Evolutionary conservation across 2,113 vertebrate species (phyloP).

Genomic region (Nycticorax nycticorax): DNA sequence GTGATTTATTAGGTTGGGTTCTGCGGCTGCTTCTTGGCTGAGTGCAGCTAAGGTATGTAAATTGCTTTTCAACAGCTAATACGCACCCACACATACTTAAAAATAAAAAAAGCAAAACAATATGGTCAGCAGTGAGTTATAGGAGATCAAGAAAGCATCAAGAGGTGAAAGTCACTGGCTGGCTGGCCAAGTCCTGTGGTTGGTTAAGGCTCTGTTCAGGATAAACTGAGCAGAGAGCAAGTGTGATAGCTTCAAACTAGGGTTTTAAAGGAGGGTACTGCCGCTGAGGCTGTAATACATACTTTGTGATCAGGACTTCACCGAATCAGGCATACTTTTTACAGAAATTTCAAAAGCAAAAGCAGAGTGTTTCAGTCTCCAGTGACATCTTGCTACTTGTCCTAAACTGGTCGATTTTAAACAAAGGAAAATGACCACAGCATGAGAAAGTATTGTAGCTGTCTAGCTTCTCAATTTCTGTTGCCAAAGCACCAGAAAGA

Average conservation of each 20-base stretch:
- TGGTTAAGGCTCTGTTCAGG: not conserved
- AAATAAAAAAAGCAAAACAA: not conserved
- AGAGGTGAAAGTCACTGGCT: not conserved
- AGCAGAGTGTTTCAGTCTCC: not conserved
- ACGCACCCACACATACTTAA: not conserved
- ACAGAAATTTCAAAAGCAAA: not conserved
- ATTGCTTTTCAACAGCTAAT: slow-evolving; percentile 41
- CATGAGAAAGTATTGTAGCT: not conserved
- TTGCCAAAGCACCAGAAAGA: not conserved
- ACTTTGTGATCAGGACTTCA: not conserved
- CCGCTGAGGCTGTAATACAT: not conserved
- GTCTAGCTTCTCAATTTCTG: not conserved
- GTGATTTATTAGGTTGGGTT: slow-evolving; percentile 35
- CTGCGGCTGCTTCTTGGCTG: not conserved
- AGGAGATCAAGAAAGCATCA: not conserved
- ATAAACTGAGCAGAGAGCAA: not conserved
- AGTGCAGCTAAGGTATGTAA: slow-evolving; percentile 33
- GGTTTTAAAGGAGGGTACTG: not conserved
- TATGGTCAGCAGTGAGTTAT: not conserved
- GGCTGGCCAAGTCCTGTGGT: not conserved
- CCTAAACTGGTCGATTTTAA: not conserved
- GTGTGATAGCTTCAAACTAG: not conserved
- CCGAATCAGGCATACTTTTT: not conserved
- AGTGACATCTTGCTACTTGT: not conserved
- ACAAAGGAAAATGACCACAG: not conserved